These are phyloP conservation scores for Sardina pilchardus DNA, from an alignment of 2,113 vertebrate genomes.

Conservation along the genomic window DNA sequence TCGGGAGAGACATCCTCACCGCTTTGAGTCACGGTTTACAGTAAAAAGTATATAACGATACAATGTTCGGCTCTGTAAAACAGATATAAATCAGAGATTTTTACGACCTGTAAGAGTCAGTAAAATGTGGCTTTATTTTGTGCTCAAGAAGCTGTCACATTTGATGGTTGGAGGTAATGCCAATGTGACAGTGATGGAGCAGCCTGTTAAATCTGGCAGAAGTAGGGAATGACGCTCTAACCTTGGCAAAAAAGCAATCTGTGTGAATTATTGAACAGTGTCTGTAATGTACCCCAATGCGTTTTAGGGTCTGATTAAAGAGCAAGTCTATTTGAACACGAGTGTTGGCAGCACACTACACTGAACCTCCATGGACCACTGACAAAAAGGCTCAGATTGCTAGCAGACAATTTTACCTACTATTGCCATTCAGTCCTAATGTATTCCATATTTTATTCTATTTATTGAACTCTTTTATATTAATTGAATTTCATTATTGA, in stretches of 20 bases:
- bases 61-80: background rate
- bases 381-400: background rate
- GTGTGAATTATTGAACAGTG: slow-evolving; percentile 43
- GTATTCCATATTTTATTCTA: too few species aligned
- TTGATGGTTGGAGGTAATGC: slow-evolving; percentile 38
- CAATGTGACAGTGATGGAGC: slow-evolving; percentile 43
- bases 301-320: slow-evolving; percentile 12
- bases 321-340: background rate
- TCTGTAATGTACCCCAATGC: slow-evolving; percentile 28
- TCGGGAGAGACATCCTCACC: background rate
- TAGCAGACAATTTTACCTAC: background rate
- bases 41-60: background rate
- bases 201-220: slow-evolving; percentile 44
- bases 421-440: background rate
- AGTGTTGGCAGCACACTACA: background rate
- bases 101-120: slow-evolving; percentile 28
- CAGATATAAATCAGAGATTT: slow-evolving; percentile 12
- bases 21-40: background rate
- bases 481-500: too few species aligned
- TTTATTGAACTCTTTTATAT: too few species aligned
- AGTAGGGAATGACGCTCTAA: slow-evolving; percentile 36
- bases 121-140: slow-evolving; percentile 40
- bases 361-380: background rate
- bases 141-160: slow-evolving; percentile 43
- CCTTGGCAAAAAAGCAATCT: slow-evolving; percentile 42